phyloP scores from a whole-genome alignment of 1,140 invertebrate species.

The Sipha flava region DNA sequence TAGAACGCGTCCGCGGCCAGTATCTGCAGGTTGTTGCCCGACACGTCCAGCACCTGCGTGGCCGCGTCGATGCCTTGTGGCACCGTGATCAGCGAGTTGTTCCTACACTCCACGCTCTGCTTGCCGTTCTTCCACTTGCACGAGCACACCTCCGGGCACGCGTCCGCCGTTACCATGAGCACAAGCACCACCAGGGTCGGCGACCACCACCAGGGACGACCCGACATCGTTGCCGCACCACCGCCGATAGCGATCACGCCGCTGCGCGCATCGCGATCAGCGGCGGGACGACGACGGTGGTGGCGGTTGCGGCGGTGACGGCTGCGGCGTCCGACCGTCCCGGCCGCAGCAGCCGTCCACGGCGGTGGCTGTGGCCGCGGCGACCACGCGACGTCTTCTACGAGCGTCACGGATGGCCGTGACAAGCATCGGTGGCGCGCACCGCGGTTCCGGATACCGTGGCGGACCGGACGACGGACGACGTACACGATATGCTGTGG shows the following conservation, averaged over 20 bases:
- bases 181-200: not conserved
- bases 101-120: conserved; percentile 78
- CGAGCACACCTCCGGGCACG: conserved; percentile 67
- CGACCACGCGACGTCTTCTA: not conserved
- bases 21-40: conserved; percentile 73
- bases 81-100: conserved; percentile 68
- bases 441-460: conserved; percentile 4
- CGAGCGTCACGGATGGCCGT: not conserved
- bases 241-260: not conserved
- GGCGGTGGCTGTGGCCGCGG: not conserved
- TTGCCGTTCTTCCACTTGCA: conserved; percentile 91
- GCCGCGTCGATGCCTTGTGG: conserved; percentile 72
- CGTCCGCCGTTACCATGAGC: conserved; percentile 39
- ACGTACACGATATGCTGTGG: too few species aligned
- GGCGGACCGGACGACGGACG: not conserved
- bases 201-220: not conserved
- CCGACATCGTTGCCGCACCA: not conserved
- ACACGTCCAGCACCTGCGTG: conserved; percentile 82
- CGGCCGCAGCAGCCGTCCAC: not conserved
- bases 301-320: too few species aligned
- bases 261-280: not conserved
- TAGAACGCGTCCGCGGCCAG: conserved; percentile 71
- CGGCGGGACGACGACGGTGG: not conserved
- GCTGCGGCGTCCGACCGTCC: too few species aligned
- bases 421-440: not conserved